Conservation (phyloP, 2,888 invertebrate species). For the Digitonthophagus gazella region DNA sequence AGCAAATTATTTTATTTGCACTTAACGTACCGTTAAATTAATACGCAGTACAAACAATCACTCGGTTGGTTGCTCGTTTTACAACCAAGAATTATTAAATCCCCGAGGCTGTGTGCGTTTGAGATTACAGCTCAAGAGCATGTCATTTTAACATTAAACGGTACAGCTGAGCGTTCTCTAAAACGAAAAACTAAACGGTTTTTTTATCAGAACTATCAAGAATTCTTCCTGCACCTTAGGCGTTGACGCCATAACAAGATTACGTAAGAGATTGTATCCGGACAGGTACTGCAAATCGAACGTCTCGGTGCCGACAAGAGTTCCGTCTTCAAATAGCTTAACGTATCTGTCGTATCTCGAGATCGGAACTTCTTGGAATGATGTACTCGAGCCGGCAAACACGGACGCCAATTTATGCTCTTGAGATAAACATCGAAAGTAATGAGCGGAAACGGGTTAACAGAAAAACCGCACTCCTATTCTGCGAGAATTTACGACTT, state of each 20-base stretch:
- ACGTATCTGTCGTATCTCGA: background rate
- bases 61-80: background rate
- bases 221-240: background rate
- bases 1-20: slow-evolving; percentile 4
- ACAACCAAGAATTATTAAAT: slow-evolving; percentile 4
- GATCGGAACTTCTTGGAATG: background rate
- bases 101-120: slow-evolving; percentile 3
- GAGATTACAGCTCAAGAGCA: slow-evolving; percentile 10
- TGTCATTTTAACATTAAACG: background rate
- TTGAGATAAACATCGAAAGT: background rate
- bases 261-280: background rate
- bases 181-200: background rate
- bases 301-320: background rate
- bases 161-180: background rate
- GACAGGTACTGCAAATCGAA: background rate
- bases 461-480: background rate
- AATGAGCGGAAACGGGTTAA: background rate
- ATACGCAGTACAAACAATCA: slow-evolving; percentile 1
- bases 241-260: background rate
- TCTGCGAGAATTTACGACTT: background rate
- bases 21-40: slow-evolving; percentile 15
- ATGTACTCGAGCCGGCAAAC: background rate
- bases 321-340: background rate
- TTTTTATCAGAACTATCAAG: background rate
- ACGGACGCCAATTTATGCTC: background rate